Conservation (phyloP, 2,113 vertebrate genomes). For the Setophaga kirtlandii region DNA sequence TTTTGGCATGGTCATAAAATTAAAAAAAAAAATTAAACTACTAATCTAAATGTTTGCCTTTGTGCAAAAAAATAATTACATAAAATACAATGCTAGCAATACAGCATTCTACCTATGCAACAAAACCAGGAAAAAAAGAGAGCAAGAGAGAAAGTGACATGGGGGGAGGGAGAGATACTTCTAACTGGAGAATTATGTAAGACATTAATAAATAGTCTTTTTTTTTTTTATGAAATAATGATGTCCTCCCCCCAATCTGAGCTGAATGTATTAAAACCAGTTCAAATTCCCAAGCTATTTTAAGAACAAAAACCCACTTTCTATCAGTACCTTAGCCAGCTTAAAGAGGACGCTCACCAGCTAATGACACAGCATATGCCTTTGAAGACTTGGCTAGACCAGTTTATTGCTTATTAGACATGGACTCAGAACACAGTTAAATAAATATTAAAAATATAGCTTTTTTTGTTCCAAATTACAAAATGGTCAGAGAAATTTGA, state of each 20-base stretch:
- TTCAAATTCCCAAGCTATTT: constrained; percentile 75
- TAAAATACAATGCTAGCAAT: constrained; percentile 78
- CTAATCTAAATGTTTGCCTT: constrained; percentile 85
- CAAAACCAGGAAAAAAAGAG: constrained; percentile 64
- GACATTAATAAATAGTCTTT: constrained; percentile 83
- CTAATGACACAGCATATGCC: constrained; percentile 68
- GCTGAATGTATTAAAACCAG: constrained; percentile 72
- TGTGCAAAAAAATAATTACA: constrained; percentile 83
- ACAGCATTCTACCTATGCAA: constrained; percentile 77
- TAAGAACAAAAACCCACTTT: constrained; percentile 71
- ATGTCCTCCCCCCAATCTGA: constrained; percentile 67
- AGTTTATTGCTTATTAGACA: constrained; percentile 75
- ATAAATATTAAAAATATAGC: constrained; percentile 78
- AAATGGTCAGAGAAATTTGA: constrained; percentile 77
- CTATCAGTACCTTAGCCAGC: constrained; percentile 82
- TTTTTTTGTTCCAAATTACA: constrained; percentile 72
- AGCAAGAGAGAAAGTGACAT: constrained; percentile 29
- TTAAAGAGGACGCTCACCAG: constrained; percentile 88
- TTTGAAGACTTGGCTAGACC: constrained; percentile 68
- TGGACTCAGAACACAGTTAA: constrained; percentile 72
- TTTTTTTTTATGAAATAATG: constrained; percentile 51
- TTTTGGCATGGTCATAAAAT: constrained; percentile 91
- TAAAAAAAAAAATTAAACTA: constrained; percentile 84
- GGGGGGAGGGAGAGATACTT: constrained; percentile 65
- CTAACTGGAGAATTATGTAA: constrained; percentile 76